Evolutionary conservation across 2,113 vertebrate species (phyloP).

Genomic region (Prietella phreatophila): DNA sequence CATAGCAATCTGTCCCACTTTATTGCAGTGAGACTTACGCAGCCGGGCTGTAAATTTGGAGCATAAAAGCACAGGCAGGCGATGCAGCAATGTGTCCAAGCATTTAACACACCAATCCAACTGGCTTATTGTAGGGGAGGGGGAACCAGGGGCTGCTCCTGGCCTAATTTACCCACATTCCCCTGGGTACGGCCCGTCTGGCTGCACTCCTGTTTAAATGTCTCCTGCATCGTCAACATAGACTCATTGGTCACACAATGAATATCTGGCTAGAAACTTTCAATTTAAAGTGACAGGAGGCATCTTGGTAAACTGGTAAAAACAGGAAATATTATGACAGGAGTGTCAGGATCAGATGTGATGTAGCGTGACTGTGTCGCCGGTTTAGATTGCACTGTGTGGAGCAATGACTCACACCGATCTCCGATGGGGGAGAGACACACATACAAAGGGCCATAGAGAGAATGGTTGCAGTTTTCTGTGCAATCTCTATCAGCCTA

Average conservation of each 20-base stretch:
- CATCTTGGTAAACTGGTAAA: not conserved
- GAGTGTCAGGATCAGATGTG: slow-evolving; percentile 17
- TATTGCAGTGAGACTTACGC: slow-evolving; percentile 55
- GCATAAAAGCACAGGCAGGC: slow-evolving; percentile 36
- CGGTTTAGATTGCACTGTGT: not conserved
- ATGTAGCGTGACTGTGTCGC: slow-evolving; percentile 29
- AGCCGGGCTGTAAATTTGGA: slow-evolving; percentile 66
- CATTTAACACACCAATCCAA: slow-evolving; percentile 67
- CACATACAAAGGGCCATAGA: not conserved
- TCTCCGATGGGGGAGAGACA: not conserved
- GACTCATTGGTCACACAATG: not conserved
- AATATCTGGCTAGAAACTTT: slow-evolving; percentile 2
- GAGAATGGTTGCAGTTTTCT: not conserved
- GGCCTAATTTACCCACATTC: slow-evolving; percentile 68
- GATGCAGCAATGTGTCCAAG: slow-evolving; percentile 54
- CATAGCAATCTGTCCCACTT: slow-evolving; percentile 58
- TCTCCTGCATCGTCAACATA: slow-evolving; percentile 29
- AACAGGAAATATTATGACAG: slow-evolving; percentile 35
- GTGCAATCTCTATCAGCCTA: slow-evolving; percentile 1
- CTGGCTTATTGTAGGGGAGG: slow-evolving; percentile 64
- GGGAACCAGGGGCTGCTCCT: slow-evolving; percentile 59
- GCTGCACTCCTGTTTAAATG: slow-evolving; percentile 50
- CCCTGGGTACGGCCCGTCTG: slow-evolving; percentile 56
- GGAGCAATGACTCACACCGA: slow-evolving; percentile 20
- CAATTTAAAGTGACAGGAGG: not conserved